Evolutionary conservation across 2,888 invertebrate genomes (phyloP).

Genomic region (Acleris laterana): DNA sequence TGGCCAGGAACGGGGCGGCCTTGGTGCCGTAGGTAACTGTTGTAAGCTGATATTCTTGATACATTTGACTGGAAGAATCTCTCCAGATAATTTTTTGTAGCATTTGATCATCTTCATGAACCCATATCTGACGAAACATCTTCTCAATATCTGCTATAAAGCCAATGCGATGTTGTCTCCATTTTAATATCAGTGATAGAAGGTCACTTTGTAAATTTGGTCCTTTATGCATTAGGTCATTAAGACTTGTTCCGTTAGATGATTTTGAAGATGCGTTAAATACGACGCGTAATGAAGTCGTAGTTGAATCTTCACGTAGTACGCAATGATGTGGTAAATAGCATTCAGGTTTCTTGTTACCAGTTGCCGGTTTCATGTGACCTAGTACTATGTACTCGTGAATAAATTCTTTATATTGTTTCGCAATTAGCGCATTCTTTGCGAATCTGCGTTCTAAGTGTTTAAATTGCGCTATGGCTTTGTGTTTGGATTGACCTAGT

Average conservation of each 20-base stretch:
- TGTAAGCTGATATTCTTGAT: background rate
- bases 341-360: background rate
- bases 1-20: no score
- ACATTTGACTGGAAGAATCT: background rate
- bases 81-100: slow-evolving; percentile 5
- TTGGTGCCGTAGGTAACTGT: slow-evolving; percentile 1
- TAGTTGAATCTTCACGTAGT: slow-evolving; percentile 24
- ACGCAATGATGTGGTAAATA: slow-evolving; percentile 12
- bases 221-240: slow-evolving; percentile 34
- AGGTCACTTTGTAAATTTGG: slow-evolving; percentile 36
- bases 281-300: slow-evolving; percentile 25
- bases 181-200: slow-evolving; percentile 30
- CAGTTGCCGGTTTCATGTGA: slow-evolving; percentile 33
- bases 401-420: slow-evolving; percentile 39
- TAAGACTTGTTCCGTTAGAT: slow-evolving; percentile 38
- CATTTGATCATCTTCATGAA: background rate
- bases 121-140: slow-evolving; percentile 36
- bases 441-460: slow-evolving; percentile 36
- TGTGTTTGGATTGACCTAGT: slow-evolving; percentile 40
- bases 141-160: slow-evolving; percentile 39
- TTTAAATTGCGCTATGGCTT: slow-evolving; percentile 42
- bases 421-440: slow-evolving; percentile 23
- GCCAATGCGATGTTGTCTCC: slow-evolving; percentile 33
- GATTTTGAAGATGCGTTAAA: slow-evolving; percentile 38
- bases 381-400: slow-evolving; percentile 34